A percentile compares a stretch with the other conserved stretches of the same genome.
These are phyloP conservation scores for Sebastes hopkinsi DNA, from an alignment of 2,797 vertebrate genomes.

Conservation along the genomic window DNA sequence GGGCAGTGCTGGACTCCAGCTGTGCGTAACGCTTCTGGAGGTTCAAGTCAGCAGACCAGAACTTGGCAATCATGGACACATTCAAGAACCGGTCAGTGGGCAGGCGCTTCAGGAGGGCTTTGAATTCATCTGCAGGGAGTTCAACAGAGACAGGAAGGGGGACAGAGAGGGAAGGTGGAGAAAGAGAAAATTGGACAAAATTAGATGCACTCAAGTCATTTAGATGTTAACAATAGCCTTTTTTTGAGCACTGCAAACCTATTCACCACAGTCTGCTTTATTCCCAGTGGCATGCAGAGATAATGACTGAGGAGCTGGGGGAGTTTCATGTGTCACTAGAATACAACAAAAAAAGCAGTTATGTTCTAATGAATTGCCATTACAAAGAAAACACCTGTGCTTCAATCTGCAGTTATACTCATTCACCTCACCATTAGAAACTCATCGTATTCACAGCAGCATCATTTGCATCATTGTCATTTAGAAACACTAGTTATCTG, in stretches of 20 bases:
- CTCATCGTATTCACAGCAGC: conserved; percentile 23
- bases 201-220: conserved; percentile 7
- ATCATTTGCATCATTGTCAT: conserved; percentile 31
- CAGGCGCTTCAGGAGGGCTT: conserved; percentile 90
- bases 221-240: background rate
- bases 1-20: conserved; percentile 86
- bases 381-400: conserved; percentile 51
- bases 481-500: conserved; percentile 29
- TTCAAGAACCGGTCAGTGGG: conserved; percentile 93
- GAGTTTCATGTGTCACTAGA: conserved; percentile 35
- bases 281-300: conserved; percentile 11
- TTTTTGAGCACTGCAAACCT: conserved; percentile 6
- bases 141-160: background rate
- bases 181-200: conserved; percentile 1
- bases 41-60: conserved; percentile 88
- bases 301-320: conserved; percentile 30
- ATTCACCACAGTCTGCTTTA: conserved; percentile 14
- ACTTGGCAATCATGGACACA: conserved; percentile 88
- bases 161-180: background rate
- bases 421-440: conserved; percentile 34
- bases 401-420: conserved; percentile 39
- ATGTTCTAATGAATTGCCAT: conserved; percentile 53
- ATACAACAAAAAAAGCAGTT: conserved; percentile 45
- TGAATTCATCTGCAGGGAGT: conserved; percentile 89
- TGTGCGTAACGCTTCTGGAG: conserved; percentile 93